Conservation (phyloP, 2,888 invertebrate genomes). For the Meta bourneti region DNA sequence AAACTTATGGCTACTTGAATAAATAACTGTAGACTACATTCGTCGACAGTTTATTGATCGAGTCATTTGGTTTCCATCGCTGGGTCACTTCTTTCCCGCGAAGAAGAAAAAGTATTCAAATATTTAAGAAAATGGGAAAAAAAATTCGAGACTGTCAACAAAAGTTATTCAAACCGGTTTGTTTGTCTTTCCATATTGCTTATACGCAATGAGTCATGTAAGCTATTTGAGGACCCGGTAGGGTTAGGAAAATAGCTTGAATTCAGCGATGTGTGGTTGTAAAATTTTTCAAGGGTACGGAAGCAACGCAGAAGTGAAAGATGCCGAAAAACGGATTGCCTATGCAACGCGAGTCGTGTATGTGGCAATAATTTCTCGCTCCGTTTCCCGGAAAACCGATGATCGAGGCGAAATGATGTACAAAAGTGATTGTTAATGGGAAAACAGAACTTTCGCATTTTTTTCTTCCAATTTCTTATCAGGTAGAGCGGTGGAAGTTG, state of each 20-base stretch:
- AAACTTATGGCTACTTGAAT: too few species aligned
- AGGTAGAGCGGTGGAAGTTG: constrained; percentile 1
- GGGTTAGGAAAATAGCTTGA: constrained; percentile 21
- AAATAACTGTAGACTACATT: not conserved
- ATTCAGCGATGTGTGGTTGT: constrained; percentile 29
- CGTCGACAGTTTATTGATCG: not conserved
- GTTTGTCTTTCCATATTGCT: too few species aligned
- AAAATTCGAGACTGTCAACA: too few species aligned
- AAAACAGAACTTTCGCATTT: constrained; percentile 7
- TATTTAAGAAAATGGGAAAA: too few species aligned
- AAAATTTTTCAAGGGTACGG: constrained; percentile 13
- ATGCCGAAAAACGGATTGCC: not conserved
- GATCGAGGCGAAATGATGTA: not conserved
- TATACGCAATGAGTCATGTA: too few species aligned
- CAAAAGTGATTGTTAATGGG: constrained; percentile 9
- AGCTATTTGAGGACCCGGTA: not conserved
- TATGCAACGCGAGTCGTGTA: not conserved
- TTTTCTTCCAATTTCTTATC: constrained; percentile 2
- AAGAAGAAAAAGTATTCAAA: not conserved
- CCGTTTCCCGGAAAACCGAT: constrained; percentile 32
- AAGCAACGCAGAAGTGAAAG: not conserved
- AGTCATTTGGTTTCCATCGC: not conserved
- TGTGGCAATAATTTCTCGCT: constrained; percentile 50
- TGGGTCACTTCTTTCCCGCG: constrained; percentile 36
- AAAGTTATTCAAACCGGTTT: too few species aligned